phyloP scores from a whole-genome alignment of 1,140 invertebrate genomes.

The Mycetomoellerius zeteki region DNA sequence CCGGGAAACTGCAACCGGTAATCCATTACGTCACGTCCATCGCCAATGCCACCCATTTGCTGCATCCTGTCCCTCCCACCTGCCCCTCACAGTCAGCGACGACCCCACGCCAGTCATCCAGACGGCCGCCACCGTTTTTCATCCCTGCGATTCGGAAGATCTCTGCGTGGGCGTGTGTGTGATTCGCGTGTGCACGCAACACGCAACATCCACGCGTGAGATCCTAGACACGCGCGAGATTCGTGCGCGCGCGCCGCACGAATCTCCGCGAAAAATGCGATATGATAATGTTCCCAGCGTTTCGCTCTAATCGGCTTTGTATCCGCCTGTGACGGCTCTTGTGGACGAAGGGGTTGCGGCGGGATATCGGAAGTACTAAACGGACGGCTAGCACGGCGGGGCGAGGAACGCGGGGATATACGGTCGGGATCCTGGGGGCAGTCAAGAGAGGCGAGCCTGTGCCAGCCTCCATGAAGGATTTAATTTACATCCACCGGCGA shows the following conservation, averaged over 20 bases:
- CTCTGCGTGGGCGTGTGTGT: constrained; percentile 39
- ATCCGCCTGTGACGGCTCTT: constrained; percentile 73
- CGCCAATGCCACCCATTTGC: constrained; percentile 57
- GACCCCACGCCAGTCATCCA: constrained; percentile 57
- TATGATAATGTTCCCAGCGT: constrained; percentile 81
- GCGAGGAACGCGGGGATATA: constrained; percentile 25
- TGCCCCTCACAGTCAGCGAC: constrained; percentile 47
- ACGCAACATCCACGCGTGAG: constrained; percentile 36
- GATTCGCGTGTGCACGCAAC: constrained; percentile 5
- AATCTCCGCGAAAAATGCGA: constrained; percentile 77
- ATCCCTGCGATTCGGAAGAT: constrained; percentile 68
- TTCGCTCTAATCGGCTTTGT: constrained; percentile 82
- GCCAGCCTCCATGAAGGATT: constrained; percentile 80
- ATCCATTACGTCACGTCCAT: constrained; percentile 70
- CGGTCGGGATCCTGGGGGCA: constrained; percentile 72
- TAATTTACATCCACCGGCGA: constrained; percentile 83
- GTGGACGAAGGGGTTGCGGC: constrained; percentile 62
- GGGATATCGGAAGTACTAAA: constrained; percentile 58
- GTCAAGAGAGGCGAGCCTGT: constrained; percentile 67
- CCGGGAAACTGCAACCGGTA: constrained; percentile 61
- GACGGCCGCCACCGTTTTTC: constrained; percentile 70
- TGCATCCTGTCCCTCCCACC: not conserved
- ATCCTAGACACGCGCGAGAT: constrained; percentile 53
- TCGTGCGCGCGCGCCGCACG: constrained; percentile 28
- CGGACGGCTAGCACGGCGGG: constrained; percentile 9